Conservation (phyloP, 2,113 vertebrate genomes). For the Cephalophus harveyi region DNA sequence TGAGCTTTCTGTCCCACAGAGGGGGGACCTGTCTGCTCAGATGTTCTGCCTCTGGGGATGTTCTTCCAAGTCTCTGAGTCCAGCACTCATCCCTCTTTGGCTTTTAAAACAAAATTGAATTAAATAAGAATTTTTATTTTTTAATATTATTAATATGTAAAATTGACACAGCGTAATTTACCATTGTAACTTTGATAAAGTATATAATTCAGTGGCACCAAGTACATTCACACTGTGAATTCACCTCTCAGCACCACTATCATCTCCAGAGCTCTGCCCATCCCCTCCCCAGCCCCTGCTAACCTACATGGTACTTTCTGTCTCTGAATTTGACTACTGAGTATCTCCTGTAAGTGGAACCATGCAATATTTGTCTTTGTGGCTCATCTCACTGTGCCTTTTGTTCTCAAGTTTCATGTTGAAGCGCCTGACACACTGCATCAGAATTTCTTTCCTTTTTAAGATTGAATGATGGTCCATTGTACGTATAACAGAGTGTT, state of each 20-base stretch:
- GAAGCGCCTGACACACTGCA: neutral
- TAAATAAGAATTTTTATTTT: neutral
- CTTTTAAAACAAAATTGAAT: neutral
- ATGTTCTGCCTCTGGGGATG: neutral
- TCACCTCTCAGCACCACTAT: fast-evolving
- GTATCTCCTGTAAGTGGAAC: neutral
- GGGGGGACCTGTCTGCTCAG: no score
- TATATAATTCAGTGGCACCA: neutral
- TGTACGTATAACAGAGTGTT: neutral
- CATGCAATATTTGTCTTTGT: neutral
- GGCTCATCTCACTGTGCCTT: neutral
- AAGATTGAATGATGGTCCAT: neutral
- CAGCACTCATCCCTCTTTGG: neutral
- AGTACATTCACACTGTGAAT: neutral
- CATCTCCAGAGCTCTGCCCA: neutral
- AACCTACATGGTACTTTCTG: neutral
- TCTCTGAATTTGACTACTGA: neutral
- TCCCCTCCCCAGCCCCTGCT: neutral
- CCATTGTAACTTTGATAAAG: neutral
- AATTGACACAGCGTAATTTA: neutral
- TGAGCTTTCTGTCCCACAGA: neutral
- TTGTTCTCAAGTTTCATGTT: neutral
- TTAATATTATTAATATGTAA: neutral
- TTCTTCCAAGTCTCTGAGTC: neutral
- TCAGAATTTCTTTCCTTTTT: neutral